Percentiles rank a stretch among this genome's conserved stretches.
These are phyloP conservation scores for Cryptocephalus primarius DNA, from an alignment of 2,888 invertebrate genomes.

Conservation along the genomic window DNA sequence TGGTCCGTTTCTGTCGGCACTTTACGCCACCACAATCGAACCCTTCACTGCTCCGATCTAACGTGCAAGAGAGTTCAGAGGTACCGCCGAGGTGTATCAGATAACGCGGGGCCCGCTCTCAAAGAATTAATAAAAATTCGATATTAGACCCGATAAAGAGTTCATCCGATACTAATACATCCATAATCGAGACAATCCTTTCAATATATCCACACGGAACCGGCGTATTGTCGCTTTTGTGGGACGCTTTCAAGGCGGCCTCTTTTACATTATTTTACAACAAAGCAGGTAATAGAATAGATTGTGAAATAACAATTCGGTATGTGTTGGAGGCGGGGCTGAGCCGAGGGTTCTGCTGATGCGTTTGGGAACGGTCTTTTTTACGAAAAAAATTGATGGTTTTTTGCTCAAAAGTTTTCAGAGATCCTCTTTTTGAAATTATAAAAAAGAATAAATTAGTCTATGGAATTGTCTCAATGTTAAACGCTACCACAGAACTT, in stretches of 20 bases:
- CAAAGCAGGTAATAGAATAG: constrained; percentile 6
- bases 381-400: too few relatives aligned
- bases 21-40: not conserved
- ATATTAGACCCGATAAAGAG: constrained; percentile 25
- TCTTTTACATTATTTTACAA: constrained; percentile 7
- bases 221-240: constrained; percentile 13
- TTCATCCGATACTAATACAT: constrained; percentile 16
- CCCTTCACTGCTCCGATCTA: not conserved
- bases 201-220: constrained; percentile 7
- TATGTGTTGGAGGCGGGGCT: too few relatives aligned
- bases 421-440: too few relatives aligned
- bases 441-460: too few relatives aligned
- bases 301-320: not conserved
- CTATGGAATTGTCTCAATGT: too few relatives aligned
- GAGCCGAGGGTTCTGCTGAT: too few relatives aligned
- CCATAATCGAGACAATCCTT: constrained; percentile 13
- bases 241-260: constrained; percentile 17
- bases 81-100: constrained; percentile 18
- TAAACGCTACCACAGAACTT: too few relatives aligned
- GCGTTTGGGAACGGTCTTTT: too few relatives aligned
- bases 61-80: constrained; percentile 7
- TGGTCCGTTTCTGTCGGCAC: not conserved
- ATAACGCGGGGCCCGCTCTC: constrained; percentile 18
- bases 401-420: too few relatives aligned
- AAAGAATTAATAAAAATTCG: constrained; percentile 20